These are phyloP conservation scores for Lasioglossum morio DNA, from an alignment of 2,888 invertebrate genomes.

Conservation along the genomic window DNA sequence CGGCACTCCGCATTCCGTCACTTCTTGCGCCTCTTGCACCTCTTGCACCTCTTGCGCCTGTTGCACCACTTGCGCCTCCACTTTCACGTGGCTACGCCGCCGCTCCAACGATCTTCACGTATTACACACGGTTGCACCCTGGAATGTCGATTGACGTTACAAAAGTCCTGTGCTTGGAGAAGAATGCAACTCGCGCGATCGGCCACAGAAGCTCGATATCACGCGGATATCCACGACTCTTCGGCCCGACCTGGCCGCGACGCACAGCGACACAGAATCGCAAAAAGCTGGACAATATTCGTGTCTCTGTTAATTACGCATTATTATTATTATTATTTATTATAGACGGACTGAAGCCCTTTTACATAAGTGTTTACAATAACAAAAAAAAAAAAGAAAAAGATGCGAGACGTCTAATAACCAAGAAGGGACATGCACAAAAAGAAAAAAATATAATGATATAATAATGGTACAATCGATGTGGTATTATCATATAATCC, in stretches of 20 bases:
- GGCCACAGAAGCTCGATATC: constrained; percentile 30
- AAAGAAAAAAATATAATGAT: too few species aligned
- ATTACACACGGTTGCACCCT: constrained; percentile 63
- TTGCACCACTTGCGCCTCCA: constrained; percentile 27
- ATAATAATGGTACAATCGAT: too few species aligned
- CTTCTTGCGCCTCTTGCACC: constrained; percentile 5
- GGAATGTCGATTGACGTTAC: constrained; percentile 63
- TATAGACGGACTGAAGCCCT: too few species aligned
- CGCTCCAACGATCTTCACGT: constrained; percentile 63
- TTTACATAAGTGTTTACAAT: too few species aligned
- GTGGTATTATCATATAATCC: too few species aligned
- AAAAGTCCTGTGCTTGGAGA: constrained; percentile 47
- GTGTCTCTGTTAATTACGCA: too few species aligned
- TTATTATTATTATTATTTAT: too few species aligned
- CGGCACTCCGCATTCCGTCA: constrained; percentile 67
- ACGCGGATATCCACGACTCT: not conserved
- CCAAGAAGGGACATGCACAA: too few species aligned
- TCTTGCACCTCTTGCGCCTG: not conserved
- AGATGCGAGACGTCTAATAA: too few species aligned
- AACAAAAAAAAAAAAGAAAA: too few species aligned
- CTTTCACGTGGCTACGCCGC: constrained; percentile 70
- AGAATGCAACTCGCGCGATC: constrained; percentile 31
- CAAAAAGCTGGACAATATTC: not conserved
- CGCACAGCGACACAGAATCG: not conserved
- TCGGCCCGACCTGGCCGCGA: not conserved